phyloP scores from a whole-genome alignment of 1,140 invertebrate species.

The Meloidogyne hapla region DNA sequence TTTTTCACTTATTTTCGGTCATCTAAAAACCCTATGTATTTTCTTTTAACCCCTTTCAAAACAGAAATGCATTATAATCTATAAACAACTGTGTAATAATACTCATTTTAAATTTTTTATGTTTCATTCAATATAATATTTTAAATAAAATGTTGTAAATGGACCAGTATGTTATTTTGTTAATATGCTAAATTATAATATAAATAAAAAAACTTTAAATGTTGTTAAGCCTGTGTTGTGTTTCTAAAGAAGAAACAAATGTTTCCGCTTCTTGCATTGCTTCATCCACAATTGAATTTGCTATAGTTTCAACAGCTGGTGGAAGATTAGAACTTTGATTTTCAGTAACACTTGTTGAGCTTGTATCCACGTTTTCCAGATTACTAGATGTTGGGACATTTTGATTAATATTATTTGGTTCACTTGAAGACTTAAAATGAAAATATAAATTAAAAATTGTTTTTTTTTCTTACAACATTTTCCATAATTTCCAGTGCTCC shows the following conservation, averaged over 20 bases:
- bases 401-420: background rate
- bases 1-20: background rate
- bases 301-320: conserved; percentile 26
- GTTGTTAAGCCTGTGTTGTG: background rate
- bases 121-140: too few relatives aligned
- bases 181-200: background rate
- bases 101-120: background rate
- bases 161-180: background rate
- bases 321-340: background rate
- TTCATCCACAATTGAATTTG: conserved; percentile 35
- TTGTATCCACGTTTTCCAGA: background rate
- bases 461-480: background rate
- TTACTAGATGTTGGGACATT: background rate
- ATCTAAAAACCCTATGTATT: background rate
- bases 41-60: background rate
- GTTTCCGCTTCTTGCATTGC: conserved; percentile 18
- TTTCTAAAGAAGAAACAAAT: conserved; percentile 9
- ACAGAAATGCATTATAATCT: background rate
- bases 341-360: background rate
- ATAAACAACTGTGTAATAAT: background rate
- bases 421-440: background rate
- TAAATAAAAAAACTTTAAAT: background rate
- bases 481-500: background rate
- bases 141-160: too few relatives aligned
- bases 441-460: background rate